phyloP scores from a whole-genome alignment of 2,797 vertebrate genomes.

The Diglossa cyanea region DNA sequence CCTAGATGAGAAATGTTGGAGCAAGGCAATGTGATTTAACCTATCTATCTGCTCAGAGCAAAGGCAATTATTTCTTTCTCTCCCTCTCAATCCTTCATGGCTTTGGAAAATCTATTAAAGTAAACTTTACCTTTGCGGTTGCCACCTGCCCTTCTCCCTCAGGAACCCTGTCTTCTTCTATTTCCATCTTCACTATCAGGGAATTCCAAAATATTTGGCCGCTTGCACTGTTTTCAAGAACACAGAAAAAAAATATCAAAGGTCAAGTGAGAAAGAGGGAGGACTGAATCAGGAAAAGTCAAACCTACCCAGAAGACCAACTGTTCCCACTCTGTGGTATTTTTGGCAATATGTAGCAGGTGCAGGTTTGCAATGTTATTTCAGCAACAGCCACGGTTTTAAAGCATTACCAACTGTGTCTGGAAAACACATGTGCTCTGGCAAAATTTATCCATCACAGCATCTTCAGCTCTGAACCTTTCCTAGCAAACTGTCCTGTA shows the following conservation, averaged over 20 bases:
- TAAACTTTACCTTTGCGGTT: neutral
- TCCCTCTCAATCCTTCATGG: neutral
- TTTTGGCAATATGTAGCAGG: neutral
- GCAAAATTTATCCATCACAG: neutral
- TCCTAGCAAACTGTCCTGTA: neutral
- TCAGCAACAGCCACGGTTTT: neutral
- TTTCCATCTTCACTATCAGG: neutral
- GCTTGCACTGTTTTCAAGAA: neutral
- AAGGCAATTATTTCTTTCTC: neutral
- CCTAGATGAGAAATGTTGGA: neutral
- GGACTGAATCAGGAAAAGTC: neutral
- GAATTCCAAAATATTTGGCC: neutral
- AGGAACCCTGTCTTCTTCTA: neutral
- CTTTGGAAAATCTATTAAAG: neutral
- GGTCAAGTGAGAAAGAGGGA: neutral
- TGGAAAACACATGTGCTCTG: neutral
- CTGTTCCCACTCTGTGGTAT: neutral
- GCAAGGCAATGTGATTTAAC: neutral
- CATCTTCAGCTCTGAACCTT: neutral
- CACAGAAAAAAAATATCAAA: neutral
- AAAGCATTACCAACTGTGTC: neutral
- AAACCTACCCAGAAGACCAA: neutral
- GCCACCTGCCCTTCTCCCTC: neutral
- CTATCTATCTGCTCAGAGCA: neutral
- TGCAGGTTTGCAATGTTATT: neutral